Conservation (phyloP, 1,140 invertebrate genomes). For the Dendrolimus punctatus region DNA sequence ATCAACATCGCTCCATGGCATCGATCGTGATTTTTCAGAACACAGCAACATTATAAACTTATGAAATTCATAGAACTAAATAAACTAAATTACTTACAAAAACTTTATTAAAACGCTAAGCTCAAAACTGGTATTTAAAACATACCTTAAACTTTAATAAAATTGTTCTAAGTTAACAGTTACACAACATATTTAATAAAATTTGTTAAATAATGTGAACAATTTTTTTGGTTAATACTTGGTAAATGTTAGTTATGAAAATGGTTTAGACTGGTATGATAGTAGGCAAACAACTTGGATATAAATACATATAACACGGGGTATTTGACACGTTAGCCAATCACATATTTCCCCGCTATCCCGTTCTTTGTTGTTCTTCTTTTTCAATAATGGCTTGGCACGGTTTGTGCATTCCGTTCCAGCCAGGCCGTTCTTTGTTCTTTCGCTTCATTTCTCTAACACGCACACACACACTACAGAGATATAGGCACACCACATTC, state of each 20-base stretch:
- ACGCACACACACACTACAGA: no score
- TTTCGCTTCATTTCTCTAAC: no score
- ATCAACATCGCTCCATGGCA: no score
- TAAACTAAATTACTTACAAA: constrained; percentile 28
- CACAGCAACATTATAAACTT: constrained; percentile 1
- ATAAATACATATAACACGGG: no score
- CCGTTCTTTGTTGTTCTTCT: no score
- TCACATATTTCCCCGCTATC: no score
- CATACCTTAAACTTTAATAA: constrained; percentile 37
- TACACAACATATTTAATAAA: constrained; percentile 63
- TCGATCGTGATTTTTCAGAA: background rate
- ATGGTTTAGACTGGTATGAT: background rate
- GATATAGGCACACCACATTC: no score
- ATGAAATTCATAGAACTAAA: constrained; percentile 21
- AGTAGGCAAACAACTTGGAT: no score
- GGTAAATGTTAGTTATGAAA: constrained; percentile 36
- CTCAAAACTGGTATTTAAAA: constrained; percentile 38
- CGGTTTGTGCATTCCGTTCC: no score
- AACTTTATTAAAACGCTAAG: constrained; percentile 25
- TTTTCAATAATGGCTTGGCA: no score
- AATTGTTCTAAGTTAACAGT: constrained; percentile 41
- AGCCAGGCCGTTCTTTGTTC: no score
- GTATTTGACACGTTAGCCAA: no score
- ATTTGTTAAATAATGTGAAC: constrained; percentile 61
- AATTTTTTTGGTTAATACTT: constrained; percentile 66